Conservation (phyloP, 1,140 invertebrate genomes). For the Anastrepha obliqua region DNA sequence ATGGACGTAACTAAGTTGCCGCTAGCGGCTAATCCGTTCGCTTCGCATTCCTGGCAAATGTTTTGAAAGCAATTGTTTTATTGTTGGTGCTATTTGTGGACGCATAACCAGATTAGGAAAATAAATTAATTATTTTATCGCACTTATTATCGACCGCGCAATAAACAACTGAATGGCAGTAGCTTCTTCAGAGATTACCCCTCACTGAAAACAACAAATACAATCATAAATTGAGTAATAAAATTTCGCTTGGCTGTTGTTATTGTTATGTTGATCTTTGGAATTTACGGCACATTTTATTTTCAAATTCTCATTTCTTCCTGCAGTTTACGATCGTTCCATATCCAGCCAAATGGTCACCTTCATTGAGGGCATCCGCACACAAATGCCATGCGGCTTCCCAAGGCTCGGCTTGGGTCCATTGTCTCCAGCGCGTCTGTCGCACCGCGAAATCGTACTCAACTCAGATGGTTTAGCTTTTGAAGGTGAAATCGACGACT, state of each 20-base stretch:
- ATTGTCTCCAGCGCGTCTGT: conserved; percentile 61
- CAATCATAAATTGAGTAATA: not conserved
- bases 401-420: conserved; percentile 64
- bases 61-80: not conserved
- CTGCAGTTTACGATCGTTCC: conserved; percentile 63
- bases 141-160: not conserved
- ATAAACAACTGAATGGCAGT: not conserved
- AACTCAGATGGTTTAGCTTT: conserved; percentile 60
- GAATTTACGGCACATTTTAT: not conserved
- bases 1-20: too few species aligned
- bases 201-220: not conserved
- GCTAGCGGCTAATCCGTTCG: too few species aligned
- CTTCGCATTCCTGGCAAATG: not conserved
- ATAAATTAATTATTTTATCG: not conserved
- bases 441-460: conserved; percentile 59
- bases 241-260: not conserved
- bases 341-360: conserved; percentile 61
- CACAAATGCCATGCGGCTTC: conserved; percentile 63
- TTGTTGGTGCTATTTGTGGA: not conserved
- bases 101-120: not conserved
- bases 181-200: not conserved
- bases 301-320: not conserved
- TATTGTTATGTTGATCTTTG: not conserved
- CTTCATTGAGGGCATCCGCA: conserved; percentile 59
- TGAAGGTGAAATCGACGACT: conserved; percentile 58